phyloP scores from a whole-genome alignment of 2,888 invertebrate species.

The Ethmia dodecea region DNA sequence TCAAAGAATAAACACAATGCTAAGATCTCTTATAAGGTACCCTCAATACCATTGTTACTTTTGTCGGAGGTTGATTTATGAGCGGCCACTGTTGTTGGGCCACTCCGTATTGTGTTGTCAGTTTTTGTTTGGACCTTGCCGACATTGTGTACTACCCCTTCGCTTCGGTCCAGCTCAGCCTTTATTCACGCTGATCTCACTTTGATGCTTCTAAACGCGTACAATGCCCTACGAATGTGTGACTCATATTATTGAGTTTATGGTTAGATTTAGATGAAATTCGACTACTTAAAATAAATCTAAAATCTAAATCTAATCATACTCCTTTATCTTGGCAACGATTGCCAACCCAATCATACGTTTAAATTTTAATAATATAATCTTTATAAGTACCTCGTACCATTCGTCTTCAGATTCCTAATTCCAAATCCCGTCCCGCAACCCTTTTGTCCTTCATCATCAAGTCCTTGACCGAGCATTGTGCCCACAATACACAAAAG shows the following conservation, averaged over 20 bases:
- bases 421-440: constrained; percentile 33
- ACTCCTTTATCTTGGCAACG: neutral
- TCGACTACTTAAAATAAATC: neutral
- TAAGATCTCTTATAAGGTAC: constrained; percentile 78
- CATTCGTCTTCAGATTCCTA: neutral
- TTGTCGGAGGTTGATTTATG: constrained; percentile 77
- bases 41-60: constrained; percentile 77
- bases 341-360: neutral
- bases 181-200: constrained; percentile 71
- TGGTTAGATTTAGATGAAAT: constrained; percentile 1
- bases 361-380: too few relatives aligned
- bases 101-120: constrained; percentile 74
- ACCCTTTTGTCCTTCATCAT: constrained; percentile 60
- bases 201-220: constrained; percentile 62
- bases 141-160: constrained; percentile 73
- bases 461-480: constrained; percentile 72
- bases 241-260: constrained; percentile 27
- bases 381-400: too few relatives aligned
- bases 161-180: constrained; percentile 58
- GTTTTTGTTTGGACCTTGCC: constrained; percentile 73
- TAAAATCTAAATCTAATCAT: neutral
- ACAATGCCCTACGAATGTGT: constrained; percentile 50
- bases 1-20: constrained; percentile 75
- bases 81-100: constrained; percentile 75
- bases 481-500: constrained; percentile 47